Conservation (phyloP, 2,888 invertebrate genomes). For the Microplitis manilae region DNA sequence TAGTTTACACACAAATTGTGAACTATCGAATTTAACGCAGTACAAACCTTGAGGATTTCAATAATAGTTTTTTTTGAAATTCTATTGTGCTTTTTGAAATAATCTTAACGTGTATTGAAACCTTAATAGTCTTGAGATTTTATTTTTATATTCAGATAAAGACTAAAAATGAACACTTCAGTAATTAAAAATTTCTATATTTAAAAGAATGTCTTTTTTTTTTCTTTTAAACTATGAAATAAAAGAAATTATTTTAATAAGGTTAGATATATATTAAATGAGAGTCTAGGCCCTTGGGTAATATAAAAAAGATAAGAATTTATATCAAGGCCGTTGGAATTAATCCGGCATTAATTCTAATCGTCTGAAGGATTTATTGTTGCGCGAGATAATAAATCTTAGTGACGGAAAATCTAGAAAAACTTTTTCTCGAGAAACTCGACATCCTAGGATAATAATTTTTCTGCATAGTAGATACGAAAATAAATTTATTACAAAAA, state of each 20-base stretch:
- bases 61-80: too few species aligned
- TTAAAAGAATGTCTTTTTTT: too few species aligned
- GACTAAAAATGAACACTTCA: background rate
- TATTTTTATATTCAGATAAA: background rate
- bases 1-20: background rate
- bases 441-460: slow-evolving; percentile 4
- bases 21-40: slow-evolving; percentile 40
- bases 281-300: background rate
- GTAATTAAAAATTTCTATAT: background rate
- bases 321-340: slow-evolving; percentile 58
- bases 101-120: background rate
- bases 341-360: slow-evolving; percentile 61
- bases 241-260: background rate
- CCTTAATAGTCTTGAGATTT: background rate
- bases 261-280: background rate
- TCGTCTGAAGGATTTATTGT: slow-evolving; percentile 55
- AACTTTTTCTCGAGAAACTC: slow-evolving; percentile 4
- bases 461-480: slow-evolving; percentile 22
- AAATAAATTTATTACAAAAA: slow-evolving; percentile 17
- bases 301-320: slow-evolving; percentile 51
- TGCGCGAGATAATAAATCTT: slow-evolving; percentile 2
- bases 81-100: slow-evolving; percentile 32
- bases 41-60: too few species aligned
- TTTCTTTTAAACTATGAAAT: background rate
- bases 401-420: slow-evolving; percentile 26